Conservation (phyloP, 1,140 invertebrate genomes). For the Sweltsa coloradensis region DNA sequence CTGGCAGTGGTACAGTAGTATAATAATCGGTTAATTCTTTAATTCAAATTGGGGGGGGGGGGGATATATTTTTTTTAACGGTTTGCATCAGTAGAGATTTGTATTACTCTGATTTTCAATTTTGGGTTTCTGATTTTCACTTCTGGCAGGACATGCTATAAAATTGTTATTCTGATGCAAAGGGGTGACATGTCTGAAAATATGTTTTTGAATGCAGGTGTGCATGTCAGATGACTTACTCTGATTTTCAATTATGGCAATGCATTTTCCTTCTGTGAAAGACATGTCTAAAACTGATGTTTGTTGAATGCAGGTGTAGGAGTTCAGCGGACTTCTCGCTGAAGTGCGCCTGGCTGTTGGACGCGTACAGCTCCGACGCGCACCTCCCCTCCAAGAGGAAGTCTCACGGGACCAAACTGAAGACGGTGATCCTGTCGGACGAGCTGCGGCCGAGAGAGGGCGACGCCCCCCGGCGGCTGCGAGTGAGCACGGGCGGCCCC, state of each 20-base stretch:
- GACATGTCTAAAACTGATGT: too few species aligned
- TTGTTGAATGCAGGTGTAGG: constrained; percentile 59
- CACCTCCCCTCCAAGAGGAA: constrained; percentile 59
- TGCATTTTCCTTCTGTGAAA: background rate
- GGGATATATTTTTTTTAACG: too few species aligned
- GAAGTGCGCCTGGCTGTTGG: constrained; percentile 88
- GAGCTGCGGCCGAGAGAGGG: constrained; percentile 46
- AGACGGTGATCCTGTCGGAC: constrained; percentile 77
- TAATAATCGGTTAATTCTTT: too few species aligned
- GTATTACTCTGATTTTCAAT: too few species aligned
- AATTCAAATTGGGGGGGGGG: too few species aligned
- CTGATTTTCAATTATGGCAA: constrained; percentile 2
- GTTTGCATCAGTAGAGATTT: too few species aligned
- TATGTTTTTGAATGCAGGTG: too few species aligned
- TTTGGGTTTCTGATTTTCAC: too few species aligned
- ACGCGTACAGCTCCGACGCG: constrained; percentile 77
- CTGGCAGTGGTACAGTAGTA: too few species aligned
- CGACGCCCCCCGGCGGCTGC: background rate
- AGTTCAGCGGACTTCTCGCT: constrained; percentile 90
- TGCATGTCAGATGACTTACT: background rate
- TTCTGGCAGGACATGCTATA: too few species aligned
- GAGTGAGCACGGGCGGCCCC: constrained; percentile 5
- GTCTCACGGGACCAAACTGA: constrained; percentile 74
- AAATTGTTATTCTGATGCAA: too few species aligned
- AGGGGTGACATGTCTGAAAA: too few species aligned